Conservation (phyloP, 2,888 invertebrate species). For the Heliconius ethilla region DNA sequence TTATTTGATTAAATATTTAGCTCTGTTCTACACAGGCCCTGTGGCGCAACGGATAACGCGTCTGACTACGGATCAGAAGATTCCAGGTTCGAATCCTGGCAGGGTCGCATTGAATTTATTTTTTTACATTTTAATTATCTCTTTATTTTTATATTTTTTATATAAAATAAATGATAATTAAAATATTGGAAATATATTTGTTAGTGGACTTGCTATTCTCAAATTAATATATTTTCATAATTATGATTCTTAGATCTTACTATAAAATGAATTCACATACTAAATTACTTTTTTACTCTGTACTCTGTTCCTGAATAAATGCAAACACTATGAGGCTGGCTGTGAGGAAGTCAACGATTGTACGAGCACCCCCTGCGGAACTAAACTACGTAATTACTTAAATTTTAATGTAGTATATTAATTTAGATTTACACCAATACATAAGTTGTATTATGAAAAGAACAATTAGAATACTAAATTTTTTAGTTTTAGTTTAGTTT, state of each 20-base stretch:
- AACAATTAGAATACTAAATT: background rate
- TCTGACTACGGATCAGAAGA: slow-evolving; percentile 87
- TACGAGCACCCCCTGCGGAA: no score
- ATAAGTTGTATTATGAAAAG: no score
- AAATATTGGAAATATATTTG: background rate
- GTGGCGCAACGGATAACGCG: slow-evolving; percentile 87
- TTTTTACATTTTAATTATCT: slow-evolving; percentile 44
- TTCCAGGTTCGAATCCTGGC: slow-evolving; percentile 86
- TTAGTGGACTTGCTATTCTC: background rate
- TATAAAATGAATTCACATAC: no score
- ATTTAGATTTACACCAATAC: no score
- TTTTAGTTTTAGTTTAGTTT: no score
- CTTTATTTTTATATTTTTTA: background rate
- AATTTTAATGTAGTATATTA: no score
- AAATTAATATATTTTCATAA: no score
- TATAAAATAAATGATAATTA: background rate
- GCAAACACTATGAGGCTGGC: no score
- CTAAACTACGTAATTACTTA: no score
- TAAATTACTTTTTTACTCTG: no score
- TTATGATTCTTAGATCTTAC: background rate
- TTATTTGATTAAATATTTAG: slow-evolving; percentile 2
- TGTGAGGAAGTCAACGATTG: no score
- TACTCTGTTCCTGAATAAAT: no score
- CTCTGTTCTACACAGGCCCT: slow-evolving; percentile 65
- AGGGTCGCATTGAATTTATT: slow-evolving; percentile 67